A percentile compares a stretch with the other conserved stretches of the same genome.
Evolutionary conservation across 1,140 invertebrate species (phyloP).

Genomic region (Anoplolepis gracilipes): DNA sequence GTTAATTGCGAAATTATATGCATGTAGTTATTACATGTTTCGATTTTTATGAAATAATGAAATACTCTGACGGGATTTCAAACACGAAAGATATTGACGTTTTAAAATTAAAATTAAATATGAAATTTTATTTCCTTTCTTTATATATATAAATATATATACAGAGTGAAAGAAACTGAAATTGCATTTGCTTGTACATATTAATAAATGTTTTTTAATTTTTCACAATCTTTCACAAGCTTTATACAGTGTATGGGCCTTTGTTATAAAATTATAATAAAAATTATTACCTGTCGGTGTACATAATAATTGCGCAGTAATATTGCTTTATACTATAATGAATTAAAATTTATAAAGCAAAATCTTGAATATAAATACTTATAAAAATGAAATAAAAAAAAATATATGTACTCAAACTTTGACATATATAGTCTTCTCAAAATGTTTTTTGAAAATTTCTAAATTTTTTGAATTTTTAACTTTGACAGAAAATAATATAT

Average conservation of each 20-base stretch:
- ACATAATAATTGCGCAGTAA: background rate
- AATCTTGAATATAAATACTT: background rate
- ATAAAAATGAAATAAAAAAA: background rate
- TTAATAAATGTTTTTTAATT: constrained; percentile 15
- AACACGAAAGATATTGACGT: background rate
- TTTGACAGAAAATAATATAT: background rate
- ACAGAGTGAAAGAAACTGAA: background rate
- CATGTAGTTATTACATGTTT: background rate
- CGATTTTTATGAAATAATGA: constrained; percentile 7
- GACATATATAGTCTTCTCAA: background rate
- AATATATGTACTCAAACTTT: background rate
- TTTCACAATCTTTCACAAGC: background rate
- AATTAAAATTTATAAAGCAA: background rate
- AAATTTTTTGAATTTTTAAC: background rate
- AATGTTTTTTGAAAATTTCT: no score
- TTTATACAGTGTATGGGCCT: background rate
- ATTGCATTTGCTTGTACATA: background rate
- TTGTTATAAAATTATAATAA: background rate
- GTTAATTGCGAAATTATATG: constrained; percentile 20
- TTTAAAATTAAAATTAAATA: constrained; percentile 5
- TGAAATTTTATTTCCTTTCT: background rate
- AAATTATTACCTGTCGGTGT: background rate
- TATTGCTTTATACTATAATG: background rate
- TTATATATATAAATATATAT: no score
- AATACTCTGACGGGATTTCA: background rate